Percentiles rank a stretch among this genome's conserved stretches.
Conservation (phyloP, 2,888 invertebrate species). For the Pyrocoelia pectoralis region DNA sequence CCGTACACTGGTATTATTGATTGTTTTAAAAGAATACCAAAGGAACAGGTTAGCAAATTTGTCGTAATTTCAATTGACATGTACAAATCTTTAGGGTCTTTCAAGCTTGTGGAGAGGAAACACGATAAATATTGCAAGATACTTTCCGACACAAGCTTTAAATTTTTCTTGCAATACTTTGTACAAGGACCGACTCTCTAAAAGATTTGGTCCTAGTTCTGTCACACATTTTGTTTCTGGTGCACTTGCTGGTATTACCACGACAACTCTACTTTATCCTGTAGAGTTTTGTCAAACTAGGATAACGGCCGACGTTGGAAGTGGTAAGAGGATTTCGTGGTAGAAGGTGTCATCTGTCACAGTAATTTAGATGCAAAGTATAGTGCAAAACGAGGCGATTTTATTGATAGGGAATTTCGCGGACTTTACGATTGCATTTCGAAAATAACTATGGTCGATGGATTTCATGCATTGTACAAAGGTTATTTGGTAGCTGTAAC, state of each 20-base stretch:
- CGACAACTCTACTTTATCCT: conserved; percentile 32
- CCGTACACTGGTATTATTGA: conserved; percentile 36
- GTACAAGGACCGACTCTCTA: neutral
- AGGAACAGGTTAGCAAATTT: conserved; percentile 33
- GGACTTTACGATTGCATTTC: conserved; percentile 33
- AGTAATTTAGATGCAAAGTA: neutral
- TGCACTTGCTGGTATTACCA: conserved; percentile 34
- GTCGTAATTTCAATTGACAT: neutral
- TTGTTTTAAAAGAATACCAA: conserved; percentile 33
- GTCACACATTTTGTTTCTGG: conserved; percentile 22
- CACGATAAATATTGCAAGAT: conserved; percentile 32
- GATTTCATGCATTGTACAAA: conserved; percentile 34
- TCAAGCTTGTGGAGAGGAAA: conserved; percentile 41
- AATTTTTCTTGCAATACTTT: conserved; percentile 36
- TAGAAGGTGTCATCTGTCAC: neutral
- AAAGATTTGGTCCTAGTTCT: neutral
- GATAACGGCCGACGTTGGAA: conserved; percentile 35
- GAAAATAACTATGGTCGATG: conserved; percentile 24
- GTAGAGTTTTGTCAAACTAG: conserved; percentile 41
- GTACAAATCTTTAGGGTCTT: conserved; percentile 30
- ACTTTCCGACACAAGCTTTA: conserved; percentile 39
- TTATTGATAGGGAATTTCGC: conserved; percentile 34
- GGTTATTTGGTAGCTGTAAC: conserved; percentile 28
- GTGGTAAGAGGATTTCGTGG: neutral
- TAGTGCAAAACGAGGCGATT: neutral